Base-by-base conservation (phyloP, 2,888 invertebrate species). In the Andrena camellia region DNA sequence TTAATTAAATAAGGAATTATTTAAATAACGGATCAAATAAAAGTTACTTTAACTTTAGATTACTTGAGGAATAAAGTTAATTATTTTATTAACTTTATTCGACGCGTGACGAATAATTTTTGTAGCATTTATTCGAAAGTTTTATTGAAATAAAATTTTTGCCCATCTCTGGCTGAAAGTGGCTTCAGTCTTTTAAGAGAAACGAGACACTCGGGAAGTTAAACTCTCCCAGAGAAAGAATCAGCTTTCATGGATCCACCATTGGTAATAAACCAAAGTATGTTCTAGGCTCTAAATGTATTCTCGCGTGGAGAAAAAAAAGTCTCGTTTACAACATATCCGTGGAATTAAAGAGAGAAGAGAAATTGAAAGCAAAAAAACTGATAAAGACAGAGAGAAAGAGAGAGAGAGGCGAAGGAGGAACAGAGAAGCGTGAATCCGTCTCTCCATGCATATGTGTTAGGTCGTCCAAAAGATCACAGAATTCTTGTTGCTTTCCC, bases 271-370 rank as follows among this genome's bases (percentile, higher is more conserved):
- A 68, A 68, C 64, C 52, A 74, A 84, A 64, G 64, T 80, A 75
- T 79, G 72, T 75, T 81, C 66, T 86, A 88, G 84, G 78, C 85
- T 84, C 88, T 88, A 88, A 86, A 85, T 88, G 85, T 88, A 88
- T 83, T 82, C 73, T 76, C 50, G 42, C 57, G 33, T 35, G 67
- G 48, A 77, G 20, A 31, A 66, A 33, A 31, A 42, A 68, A 69
- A 26, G 54, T 78, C 73, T 78, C 73, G 31, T 81, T 77, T 71
- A 48, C 74, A 62, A 81, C 73, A 81, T 81, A 75, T 84, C 70
- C 33, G 50, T 69, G 77, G 50, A 69, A 69, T 52, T 20, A 42
- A 66, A 48, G 1, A 62, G 42, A 29, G 59, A 59, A 57, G 23
- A 68, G 67, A 50, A 29, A 35, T 66, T 26, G 10, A 13, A 5